Conservation (phyloP, 2,113 vertebrate species). For the Catagonus wagneri region DNA sequence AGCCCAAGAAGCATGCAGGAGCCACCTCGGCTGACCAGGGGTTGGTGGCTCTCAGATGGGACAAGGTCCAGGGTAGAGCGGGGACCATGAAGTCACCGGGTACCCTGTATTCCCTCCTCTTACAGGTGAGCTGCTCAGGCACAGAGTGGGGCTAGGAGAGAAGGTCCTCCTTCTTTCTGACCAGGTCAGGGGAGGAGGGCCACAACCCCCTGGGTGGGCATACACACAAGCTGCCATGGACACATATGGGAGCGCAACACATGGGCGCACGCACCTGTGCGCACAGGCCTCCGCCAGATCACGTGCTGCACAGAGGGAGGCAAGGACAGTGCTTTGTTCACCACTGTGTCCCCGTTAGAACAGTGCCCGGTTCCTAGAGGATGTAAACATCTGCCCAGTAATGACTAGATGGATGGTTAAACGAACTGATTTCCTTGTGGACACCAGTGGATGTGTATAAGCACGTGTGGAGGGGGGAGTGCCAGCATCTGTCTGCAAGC, state of each 20-base stretch:
- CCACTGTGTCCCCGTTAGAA: neutral
- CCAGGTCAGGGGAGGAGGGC: neutral
- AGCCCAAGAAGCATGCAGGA: neutral
- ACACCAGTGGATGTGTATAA: neutral
- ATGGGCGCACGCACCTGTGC: accelerated
- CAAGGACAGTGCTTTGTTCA: neutral
- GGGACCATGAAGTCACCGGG: neutral
- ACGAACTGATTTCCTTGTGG: neutral
- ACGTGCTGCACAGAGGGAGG: accelerated
- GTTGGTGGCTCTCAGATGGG: neutral
- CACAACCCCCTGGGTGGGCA: too few relatives aligned
- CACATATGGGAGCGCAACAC: accelerated
- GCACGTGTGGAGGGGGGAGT: neutral
- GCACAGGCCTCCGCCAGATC: neutral
- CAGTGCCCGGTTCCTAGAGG: neutral
- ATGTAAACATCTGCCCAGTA: neutral
- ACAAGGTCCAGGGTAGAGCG: neutral
- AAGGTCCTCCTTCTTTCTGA: neutral
- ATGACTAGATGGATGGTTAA: too few relatives aligned
- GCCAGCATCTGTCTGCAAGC: neutral
- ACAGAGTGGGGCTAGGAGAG: neutral
- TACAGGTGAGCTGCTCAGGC: neutral
- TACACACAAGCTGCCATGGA: accelerated
- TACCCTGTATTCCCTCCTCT: too few relatives aligned
- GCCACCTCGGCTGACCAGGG: neutral